Conservation (phyloP, 2,113 vertebrate genomes). For the Bungarus multicinctus region DNA sequence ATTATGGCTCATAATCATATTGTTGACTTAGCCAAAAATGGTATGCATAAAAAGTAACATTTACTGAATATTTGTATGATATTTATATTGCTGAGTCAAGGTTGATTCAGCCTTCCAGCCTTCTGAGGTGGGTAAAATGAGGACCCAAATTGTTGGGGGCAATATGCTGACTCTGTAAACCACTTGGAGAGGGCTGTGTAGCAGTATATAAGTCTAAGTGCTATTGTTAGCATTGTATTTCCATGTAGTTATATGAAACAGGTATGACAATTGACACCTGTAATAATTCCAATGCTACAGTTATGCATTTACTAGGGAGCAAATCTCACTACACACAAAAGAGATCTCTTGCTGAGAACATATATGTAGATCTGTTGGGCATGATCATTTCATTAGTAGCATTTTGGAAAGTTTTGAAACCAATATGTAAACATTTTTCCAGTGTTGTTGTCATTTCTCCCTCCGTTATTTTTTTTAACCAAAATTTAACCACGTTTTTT, state of each 20-base stretch:
- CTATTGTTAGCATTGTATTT: neutral
- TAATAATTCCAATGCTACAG: neutral
- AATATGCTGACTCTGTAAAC: too few species aligned
- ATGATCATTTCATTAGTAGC: constrained; percentile 10
- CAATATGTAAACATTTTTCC: constrained; percentile 29
- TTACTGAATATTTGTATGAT: constrained; percentile 16
- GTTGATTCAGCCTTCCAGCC: too few species aligned
- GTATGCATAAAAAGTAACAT: constrained; percentile 5
- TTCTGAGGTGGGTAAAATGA: too few species aligned
- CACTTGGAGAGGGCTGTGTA: too few species aligned
- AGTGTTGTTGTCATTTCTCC: neutral
- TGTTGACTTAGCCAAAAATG: constrained; percentile 16
- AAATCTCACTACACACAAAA: neutral
- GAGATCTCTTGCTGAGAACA: neutral
- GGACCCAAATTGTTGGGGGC: too few species aligned
- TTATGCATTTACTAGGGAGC: neutral
- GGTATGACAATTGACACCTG: neutral
- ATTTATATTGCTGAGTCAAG: constrained; percentile 9
- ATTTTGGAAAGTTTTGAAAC: constrained; percentile 7
- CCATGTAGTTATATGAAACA: neutral
- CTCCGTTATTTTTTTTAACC: neutral
- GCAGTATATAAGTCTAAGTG: too few species aligned
- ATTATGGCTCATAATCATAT: constrained; percentile 41
- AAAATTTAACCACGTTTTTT: neutral
- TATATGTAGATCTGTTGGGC: neutral